Percentiles rank a stretch among this genome's conserved stretches.
Conservation (phyloP, 2,888 invertebrate species). For the Chaetogeoica ovagalla region DNA sequence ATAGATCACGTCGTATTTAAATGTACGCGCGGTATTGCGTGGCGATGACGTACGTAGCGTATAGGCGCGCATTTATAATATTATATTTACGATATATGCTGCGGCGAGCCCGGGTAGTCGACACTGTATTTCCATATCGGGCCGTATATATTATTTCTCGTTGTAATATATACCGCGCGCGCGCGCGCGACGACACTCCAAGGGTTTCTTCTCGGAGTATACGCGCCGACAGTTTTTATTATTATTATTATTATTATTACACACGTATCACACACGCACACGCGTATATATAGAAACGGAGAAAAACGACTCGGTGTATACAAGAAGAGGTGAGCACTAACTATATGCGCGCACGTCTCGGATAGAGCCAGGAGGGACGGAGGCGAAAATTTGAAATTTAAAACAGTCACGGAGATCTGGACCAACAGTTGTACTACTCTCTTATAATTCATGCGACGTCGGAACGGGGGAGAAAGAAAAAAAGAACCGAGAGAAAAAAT, state of each 20-base stretch:
- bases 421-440: neutral
- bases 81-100: neutral
- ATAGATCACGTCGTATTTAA: no score
- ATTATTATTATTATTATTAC: neutral
- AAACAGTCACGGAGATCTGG: constrained; percentile 18
- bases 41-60: neutral
- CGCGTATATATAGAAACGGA: no score
- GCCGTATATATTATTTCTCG: neutral
- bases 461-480: neutral
- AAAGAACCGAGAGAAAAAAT: no score
- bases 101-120: no score
- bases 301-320: no score
- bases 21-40: neutral
- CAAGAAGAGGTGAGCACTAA: no score
- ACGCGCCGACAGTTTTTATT: neutral
- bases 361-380: neutral
- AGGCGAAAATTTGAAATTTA: constrained; percentile 36
- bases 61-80: neutral
- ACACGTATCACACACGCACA: neutral
- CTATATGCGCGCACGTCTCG: neutral
- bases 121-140: constrained; percentile 27
- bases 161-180: neutral
- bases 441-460: constrained; percentile 18
- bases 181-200: neutral
- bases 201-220: constrained; percentile 1